Conservation (phyloP, 2,797 vertebrate species). For the Channa striata region DNA sequence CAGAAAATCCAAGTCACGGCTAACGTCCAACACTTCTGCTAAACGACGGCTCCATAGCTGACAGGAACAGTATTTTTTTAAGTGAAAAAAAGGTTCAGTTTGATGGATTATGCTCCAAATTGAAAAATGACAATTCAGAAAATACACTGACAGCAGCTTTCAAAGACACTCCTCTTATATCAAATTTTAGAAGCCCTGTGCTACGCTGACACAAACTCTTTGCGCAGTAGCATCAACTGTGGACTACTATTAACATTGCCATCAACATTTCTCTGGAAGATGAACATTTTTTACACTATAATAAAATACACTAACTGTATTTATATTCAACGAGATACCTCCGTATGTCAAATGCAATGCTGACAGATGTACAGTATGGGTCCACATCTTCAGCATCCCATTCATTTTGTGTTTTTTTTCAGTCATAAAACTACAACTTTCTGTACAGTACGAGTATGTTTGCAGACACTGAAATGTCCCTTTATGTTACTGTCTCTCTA, state of each 20-base stretch:
- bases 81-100: slow-evolving; percentile 6
- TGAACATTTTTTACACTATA: slow-evolving; percentile 7
- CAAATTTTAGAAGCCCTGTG: slow-evolving; percentile 8
- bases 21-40: background rate
- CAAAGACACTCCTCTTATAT: background rate
- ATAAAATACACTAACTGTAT: background rate
- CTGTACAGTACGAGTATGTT: no score
- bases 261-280: slow-evolving; percentile 15
- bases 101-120: slow-evolving; percentile 5
- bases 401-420: background rate
- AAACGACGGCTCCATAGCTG: background rate
- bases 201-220: slow-evolving; percentile 6
- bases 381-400: background rate
- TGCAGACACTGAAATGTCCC: background rate
- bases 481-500: background rate
- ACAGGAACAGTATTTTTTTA: background rate
- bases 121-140: slow-evolving; percentile 17
- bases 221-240: slow-evolving; percentile 1
- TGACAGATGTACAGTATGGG: background rate
- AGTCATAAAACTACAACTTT: background rate
- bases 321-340: slow-evolving; percentile 6
- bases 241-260: slow-evolving; percentile 1
- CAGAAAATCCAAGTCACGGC: background rate
- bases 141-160: background rate
- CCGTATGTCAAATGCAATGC: background rate